Evolutionary conservation across 2,113 vertebrate genomes (phyloP).

Genomic region (Thryonomys swinderianus): DNA sequence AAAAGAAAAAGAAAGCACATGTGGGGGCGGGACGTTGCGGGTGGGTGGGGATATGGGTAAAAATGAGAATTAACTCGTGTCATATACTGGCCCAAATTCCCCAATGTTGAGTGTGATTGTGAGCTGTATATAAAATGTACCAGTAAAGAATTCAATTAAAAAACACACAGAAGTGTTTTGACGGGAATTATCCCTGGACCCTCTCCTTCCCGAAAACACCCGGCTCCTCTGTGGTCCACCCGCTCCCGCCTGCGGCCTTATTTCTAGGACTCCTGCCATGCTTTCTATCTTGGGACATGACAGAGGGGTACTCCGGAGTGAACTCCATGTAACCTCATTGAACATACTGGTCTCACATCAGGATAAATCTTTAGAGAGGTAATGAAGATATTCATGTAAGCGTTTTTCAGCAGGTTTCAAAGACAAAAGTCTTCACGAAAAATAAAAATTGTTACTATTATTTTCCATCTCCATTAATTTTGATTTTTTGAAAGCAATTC

Average conservation of each 20-base stretch:
- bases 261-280: slow-evolving; percentile 46
- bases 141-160: too few species aligned
- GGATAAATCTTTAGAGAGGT: background rate
- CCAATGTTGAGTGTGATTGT: too few species aligned
- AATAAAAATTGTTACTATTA: background rate
- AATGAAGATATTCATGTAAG: background rate
- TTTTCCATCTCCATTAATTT: background rate
- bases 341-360: background rate
- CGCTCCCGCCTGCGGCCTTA: slow-evolving; percentile 37
- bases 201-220: slow-evolving; percentile 30
- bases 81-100: too few species aligned
- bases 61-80: too few species aligned
- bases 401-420: slow-evolving; percentile 2
- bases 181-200: background rate
- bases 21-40: too few species aligned
- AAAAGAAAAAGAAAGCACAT: too few species aligned
- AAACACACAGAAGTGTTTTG: background rate
- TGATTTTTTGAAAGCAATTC: background rate
- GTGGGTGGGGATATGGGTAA: too few species aligned
- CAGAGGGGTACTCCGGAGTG: background rate
- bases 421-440: background rate
- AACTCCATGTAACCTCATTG: background rate
- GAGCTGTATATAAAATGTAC: too few species aligned
- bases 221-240: slow-evolving; percentile 45
- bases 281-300: slow-evolving; percentile 40